Base-by-base conservation (phyloP, 2,888 invertebrate genomes). In the Ommatoiulus sabulosus region DNA sequence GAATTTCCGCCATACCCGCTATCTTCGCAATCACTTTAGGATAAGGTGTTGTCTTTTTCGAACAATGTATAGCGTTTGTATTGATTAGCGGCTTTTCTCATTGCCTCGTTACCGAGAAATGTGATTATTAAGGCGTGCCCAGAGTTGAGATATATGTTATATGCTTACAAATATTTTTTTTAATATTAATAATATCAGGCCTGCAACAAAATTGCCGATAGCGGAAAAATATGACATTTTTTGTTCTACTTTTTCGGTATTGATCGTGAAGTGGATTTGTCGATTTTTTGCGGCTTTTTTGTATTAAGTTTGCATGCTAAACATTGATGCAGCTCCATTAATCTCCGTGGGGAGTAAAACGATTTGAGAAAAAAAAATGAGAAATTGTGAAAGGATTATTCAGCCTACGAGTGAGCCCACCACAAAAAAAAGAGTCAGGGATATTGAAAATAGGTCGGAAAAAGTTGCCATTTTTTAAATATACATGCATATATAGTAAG, bases 261-360 rank as follows among this genome's bases (percentile, higher is more conserved):
- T 24, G 72, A 72, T 72, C 72, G 72, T 10, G 24, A 24, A 72
- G 72, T 72, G 72, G 72, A 72, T 72, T 72, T 72, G 72, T 72
- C 72, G 24, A 20, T 20, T 72, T 72, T 72, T 52, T 72, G 72
- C 10, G 20, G 20, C 6, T 72, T 72, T 72, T 72, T 72, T 72
- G 72, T 72, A 72, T 72, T 72, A 72, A 24, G 72, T 72, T 72
- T 72, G 72, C 72, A 72, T 72, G 72, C 72, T 24, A 72, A 72
- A 72, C 72, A 72, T 72, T 72, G 72, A 24, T 72, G 72, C 72
- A 72, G 72, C 72, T 72, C 72, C 72, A 72, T 72, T 72, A 72
- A 72, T 72, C 72, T 72, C 72, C 72, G 20, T 72, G 72, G 72
- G 72, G 72, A 72, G 72, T 24, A 24, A 72, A 72, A 24, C 72